Evolutionary conservation across 2,113 vertebrate genomes (phyloP).

Genomic region (Phaethornis superciliosus): DNA sequence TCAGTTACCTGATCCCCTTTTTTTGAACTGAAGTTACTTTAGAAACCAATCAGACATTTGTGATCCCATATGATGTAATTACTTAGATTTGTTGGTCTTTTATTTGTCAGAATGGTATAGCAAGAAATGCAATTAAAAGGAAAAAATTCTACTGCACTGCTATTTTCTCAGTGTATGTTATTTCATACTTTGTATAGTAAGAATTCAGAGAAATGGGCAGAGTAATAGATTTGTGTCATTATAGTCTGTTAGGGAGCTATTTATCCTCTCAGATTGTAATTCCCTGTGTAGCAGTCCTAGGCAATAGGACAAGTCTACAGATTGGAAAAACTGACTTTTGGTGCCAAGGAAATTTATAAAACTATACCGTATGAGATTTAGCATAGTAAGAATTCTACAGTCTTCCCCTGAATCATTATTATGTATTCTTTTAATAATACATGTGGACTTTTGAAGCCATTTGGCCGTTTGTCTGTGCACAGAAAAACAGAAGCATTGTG

Average conservation of each 20-base stretch:
- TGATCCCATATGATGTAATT: not conserved
- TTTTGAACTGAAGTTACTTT: not conserved
- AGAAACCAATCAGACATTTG: not conserved
- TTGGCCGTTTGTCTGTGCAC: not conserved
- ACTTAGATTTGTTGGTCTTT: not conserved
- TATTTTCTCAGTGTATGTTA: not conserved
- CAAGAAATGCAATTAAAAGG: not conserved
- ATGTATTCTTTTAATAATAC: not conserved
- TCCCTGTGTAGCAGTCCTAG: not conserved
- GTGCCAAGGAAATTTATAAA: not conserved
- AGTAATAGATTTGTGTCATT: not conserved
- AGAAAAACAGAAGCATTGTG: not conserved
- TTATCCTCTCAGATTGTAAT: not conserved
- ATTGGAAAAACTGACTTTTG: slow-evolving; percentile 3
- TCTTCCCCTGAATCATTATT: not conserved
- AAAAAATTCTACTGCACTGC: not conserved
- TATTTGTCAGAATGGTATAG: not conserved
- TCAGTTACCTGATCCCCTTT: not conserved
- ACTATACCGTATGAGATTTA: slow-evolving; percentile 3
- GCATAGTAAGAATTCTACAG: not conserved
- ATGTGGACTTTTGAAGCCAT: not conserved
- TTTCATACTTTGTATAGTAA: not conserved
- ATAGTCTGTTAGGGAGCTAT: not conserved
- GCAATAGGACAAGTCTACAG: not conserved
- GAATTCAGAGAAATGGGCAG: not conserved